A percentile compares a stretch with the other conserved stretches of the same genome.
Evolutionary conservation across 2,888 invertebrate genomes (phyloP).

Genomic region (Nyleta sp.): DNA sequence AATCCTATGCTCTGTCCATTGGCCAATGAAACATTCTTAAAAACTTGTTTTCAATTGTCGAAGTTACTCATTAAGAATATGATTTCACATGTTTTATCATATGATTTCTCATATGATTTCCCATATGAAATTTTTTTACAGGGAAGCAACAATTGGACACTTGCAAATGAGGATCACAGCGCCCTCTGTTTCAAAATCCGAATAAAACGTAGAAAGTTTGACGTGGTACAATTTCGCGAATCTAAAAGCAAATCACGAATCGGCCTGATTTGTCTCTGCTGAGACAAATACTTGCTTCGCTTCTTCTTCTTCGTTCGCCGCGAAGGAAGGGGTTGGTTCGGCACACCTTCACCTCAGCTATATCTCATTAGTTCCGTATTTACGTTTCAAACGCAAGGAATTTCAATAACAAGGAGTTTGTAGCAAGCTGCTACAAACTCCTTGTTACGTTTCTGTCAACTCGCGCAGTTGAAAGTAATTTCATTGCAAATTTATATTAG

Average conservation of each 20-base stretch:
- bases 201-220: neutral
- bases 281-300: conserved; percentile 12
- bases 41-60: too few species aligned
- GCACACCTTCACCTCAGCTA: conserved; percentile 2
- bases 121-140: too few species aligned
- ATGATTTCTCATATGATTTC: too few species aligned
- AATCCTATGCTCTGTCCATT: too few species aligned
- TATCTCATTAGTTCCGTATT: conserved; percentile 37
- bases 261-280: conserved; percentile 21
- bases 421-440: conserved; percentile 29
- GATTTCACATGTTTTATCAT: too few species aligned
- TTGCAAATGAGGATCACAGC: too few species aligned
- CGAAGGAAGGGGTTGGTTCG: neutral
- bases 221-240: neutral
- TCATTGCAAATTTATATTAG: conserved; percentile 42
- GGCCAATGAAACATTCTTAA: too few species aligned
- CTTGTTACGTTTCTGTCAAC: conserved; percentile 27
- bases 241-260: conserved; percentile 39
- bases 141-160: too few species aligned
- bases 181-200: too few species aligned
- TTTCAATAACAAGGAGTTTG: too few species aligned
- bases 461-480: conserved; percentile 32
- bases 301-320: conserved; percentile 7
- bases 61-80: too few species aligned
- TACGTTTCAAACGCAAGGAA: conserved; percentile 14